Base-by-base conservation (phyloP, 2,797 vertebrate genomes). In the Hafferia zeledoni region DNA sequence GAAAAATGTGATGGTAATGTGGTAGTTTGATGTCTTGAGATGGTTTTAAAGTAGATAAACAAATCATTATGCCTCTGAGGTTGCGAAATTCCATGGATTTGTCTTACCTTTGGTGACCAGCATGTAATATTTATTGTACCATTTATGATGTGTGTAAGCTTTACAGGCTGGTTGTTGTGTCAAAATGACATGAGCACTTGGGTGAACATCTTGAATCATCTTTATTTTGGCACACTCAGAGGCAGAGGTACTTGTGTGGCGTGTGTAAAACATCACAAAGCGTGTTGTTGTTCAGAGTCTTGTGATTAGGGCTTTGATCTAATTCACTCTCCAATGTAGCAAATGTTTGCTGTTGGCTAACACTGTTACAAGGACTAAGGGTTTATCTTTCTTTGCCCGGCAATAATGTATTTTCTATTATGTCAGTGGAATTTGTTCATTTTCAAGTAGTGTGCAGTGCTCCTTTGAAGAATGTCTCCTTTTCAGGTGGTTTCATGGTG, bases 321-420 rank as follows among this genome's bases (percentile, higher is more conserved):
- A 39, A 67, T 71, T 93, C 70, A 60, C 59, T 91, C 81, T 67
- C 87, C 87, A 84, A 80, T 81, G 82, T 95, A 96, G 91, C 95
- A 94, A 83, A 93, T 77, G 86, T 94, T 90, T 69, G 87, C 81
- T 87, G 80, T 90, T 1, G 16, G 89, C 91, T 89, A 46, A 87
- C 76, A 81, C 85, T 91, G 56, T 95, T 95, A 69, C 44, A 44
- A 91, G 83, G 81, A 96, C 90, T 91, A 81, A 90, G 43, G 71
- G 60, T 86, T 90, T 85, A 28, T 87, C 33, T 90, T 95, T 88
- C 65, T 95, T 97, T 95, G 90, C 86, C 83, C 3, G 46, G 89
- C 95, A 96, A 95, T 94, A 95, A 96, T 49, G 70, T 93, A 61
- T 94, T 96, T 96, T 95, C 80, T 94, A 64, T 90, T 76, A 65